These are phyloP conservation scores for Alces alces DNA, from an alignment of 2,113 vertebrate species.

Conservation along the genomic window DNA sequence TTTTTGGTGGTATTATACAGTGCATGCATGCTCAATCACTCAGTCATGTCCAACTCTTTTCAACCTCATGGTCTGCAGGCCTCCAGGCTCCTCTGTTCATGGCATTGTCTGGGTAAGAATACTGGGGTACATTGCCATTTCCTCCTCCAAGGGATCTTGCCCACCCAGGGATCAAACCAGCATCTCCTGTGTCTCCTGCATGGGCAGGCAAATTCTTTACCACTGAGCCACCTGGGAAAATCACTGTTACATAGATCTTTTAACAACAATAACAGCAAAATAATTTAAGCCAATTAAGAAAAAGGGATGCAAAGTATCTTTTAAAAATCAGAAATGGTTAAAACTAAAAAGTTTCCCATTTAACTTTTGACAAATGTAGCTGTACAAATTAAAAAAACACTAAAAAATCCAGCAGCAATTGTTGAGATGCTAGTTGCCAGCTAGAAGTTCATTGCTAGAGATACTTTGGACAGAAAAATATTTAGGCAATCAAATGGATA, in stretches of 20 bases:
- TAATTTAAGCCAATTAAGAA: neutral
- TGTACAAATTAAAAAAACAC: neutral
- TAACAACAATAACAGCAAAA: neutral
- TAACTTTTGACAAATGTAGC: neutral
- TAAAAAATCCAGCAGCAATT: neutral
- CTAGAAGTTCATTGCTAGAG: neutral
- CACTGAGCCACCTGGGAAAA: neutral
- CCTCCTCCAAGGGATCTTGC: neutral
- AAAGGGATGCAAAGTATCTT: neutral
- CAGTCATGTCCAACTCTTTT: neutral
- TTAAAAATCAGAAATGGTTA: slow-evolving; percentile 33
- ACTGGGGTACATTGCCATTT: neutral
- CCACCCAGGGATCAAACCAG: neutral
- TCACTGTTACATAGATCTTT: neutral
- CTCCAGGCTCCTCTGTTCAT: accelerated
- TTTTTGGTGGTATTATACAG: neutral
- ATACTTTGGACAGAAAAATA: neutral
- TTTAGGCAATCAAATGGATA: neutral
- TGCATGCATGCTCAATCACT: neutral
- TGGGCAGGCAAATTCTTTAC: neutral
- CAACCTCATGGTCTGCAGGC: neutral
- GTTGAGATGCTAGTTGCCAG: neutral
- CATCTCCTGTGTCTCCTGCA: neutral
- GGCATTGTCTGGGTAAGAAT: neutral
- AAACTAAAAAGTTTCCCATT: neutral